Base-by-base conservation (phyloP, 2,888 invertebrate species). In the Allolobophora icterica region DNA sequence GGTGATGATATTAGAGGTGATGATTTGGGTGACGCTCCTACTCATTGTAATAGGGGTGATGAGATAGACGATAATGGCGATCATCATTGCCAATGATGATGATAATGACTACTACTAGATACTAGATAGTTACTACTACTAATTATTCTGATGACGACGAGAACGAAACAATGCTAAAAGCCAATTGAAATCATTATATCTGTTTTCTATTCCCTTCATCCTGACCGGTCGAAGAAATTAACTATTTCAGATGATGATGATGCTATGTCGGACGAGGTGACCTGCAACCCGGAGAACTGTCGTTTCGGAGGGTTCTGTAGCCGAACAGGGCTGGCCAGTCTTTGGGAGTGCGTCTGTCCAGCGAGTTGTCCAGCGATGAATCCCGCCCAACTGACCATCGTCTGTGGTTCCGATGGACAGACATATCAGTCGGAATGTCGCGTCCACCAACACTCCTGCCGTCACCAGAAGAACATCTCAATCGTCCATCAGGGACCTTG, bases 371-470 rank as follows among this genome's bases (percentile, higher is more conserved):
- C 35, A 42, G n/a, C 35, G 33, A 38, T n/a, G 87, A 71, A n/a
- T 1, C 11, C 71, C 71, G n/a, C 84, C 13, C 38, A 83, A 19
- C 19, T 33, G 34, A 35, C 98, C 97, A 96, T 98, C n/a, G 97
- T 98, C 33, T 98, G 98, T 95, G 98, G 97, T 3, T 96, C 97
- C 24, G 98, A 98, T 94, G 97, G 97, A 35, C 96, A 96, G 92
- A 98, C 98, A 0, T 98, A 97, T 96, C 97, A 97, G 92, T 97
- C 97, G 84, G 96, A 97, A 91, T 98, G 98, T 95, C 97, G 97
- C 94, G 96, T 98, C 94, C 96, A 97, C 94, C 96, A 97, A 92
- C 96, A 97, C 90, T 97, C 97, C 30, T 98, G 97, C 94, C 96
- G 96, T 96, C 96, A 97, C 94, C 97, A 98, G 96, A 97, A 97